A percentile compares a stretch with the other conserved stretches of the same genome.
Evolutionary conservation across 2,888 invertebrate species (phyloP).

Genomic region (Melanostoma mellinum): DNA sequence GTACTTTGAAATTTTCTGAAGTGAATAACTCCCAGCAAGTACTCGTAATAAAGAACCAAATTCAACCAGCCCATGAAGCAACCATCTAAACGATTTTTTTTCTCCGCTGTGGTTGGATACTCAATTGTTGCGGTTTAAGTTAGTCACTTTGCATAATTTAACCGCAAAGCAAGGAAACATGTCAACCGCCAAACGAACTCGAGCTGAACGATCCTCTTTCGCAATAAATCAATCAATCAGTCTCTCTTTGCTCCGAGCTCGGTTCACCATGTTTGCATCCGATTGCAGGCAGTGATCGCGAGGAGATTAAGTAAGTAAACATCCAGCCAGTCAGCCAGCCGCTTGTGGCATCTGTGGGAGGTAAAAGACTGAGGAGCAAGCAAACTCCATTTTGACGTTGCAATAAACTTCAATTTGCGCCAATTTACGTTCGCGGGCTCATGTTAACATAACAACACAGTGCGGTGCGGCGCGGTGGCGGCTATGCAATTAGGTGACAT

Average conservation of each 20-base stretch:
- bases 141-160: slow-evolving; percentile 55
- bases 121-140: no score
- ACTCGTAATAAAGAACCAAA: no score
- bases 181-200: slow-evolving; percentile 41
- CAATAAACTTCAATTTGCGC: slow-evolving; percentile 70
- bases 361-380: slow-evolving; percentile 1
- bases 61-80: no score
- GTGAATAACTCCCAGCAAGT: no score
- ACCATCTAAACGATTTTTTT: no score
- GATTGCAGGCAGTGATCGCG: slow-evolving; percentile 50
- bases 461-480: slow-evolving; percentile 6
- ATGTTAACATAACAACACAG: slow-evolving; percentile 65
- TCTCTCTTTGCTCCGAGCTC: slow-evolving; percentile 33
- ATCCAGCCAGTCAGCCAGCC: slow-evolving; percentile 10
- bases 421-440: slow-evolving; percentile 67
- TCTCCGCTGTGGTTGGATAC: no score
- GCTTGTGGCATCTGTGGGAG: slow-evolving; percentile 13
- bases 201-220: slow-evolving; percentile 54
- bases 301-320: slow-evolving; percentile 46
- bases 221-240: slow-evolving; percentile 69
- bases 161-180: slow-evolving; percentile 33
- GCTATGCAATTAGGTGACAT: slow-evolving; percentile 71
- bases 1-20: no score
- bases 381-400: slow-evolving; percentile 50
- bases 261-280: neutral